These are phyloP conservation scores for Myathropa florea DNA, from an alignment of 2,888 invertebrate genomes.

Conservation along the genomic window DNA sequence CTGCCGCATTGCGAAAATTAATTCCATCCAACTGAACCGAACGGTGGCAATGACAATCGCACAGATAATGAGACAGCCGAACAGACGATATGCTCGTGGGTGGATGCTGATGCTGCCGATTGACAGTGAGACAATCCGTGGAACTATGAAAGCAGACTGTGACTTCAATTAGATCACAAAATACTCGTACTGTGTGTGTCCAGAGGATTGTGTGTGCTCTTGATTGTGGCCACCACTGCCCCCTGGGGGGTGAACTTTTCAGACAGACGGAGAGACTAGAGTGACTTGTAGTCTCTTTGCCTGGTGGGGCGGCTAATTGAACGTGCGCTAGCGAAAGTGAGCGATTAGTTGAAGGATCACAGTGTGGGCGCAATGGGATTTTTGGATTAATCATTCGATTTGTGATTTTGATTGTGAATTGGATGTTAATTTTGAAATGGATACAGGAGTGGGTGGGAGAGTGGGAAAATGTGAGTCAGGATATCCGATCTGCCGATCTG, in stretches of 20 bases:
- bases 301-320: background rate
- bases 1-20: constrained; percentile 36
- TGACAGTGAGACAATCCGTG: constrained; percentile 7
- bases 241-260: constrained; percentile 3
- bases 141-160: constrained; percentile 19
- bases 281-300: background rate
- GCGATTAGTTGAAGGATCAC: background rate
- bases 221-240: constrained; percentile 10
- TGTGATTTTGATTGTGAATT: background rate
- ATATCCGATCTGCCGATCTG: background rate
- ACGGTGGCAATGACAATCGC: background rate
- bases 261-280: background rate
- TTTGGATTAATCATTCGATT: background rate
- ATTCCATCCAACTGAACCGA: constrained; percentile 14
- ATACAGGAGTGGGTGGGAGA: background rate
- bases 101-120: background rate
- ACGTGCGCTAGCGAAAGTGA: background rate
- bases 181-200: constrained; percentile 3
- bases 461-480: background rate
- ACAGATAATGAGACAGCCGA: background rate
- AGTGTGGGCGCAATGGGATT: background rate
- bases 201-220: background rate
- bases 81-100: background rate
- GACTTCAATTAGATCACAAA: constrained; percentile 38
- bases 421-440: background rate